Evolutionary conservation across 2,797 vertebrate genomes (phyloP), one percentile per base, ranked within the genome.

Genomic region (Clarias platycephalus): DNA sequence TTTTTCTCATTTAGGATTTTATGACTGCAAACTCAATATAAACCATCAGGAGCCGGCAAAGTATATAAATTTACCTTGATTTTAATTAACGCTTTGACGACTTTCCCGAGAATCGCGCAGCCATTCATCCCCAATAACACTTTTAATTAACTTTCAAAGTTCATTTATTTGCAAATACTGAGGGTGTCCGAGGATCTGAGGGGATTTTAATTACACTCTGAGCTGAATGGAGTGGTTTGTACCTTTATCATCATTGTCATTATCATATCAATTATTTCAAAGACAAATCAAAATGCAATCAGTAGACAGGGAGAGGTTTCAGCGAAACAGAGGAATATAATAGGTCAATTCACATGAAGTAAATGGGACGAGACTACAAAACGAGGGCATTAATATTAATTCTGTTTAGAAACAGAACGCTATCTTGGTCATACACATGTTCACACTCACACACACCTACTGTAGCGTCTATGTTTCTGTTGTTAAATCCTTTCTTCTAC

Each of bases 131-230:
- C 18, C 37, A 64, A 64, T 66, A 80, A 60, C 80, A 85, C 77
- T 80, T 80, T 80, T 66, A 80, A 80, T 80, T 80, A 80, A 80
- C 57, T 80, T 80, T 80, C 37, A 80, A 66, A 80, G 62, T 80
- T 49, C 9, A 64, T 80, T 80, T 12, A 82, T 34, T 86, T 88
- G 28, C 79, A 74, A 64, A 49, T 70, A 58, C 57, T 84, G 57
- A 78, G 40, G 67, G 10, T 83, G 24, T 82, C 12, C 83, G 55
- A 70, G 79, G 72, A 74, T 60, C 10, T 85, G 80, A 70, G 31
- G 40, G 22, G 70, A 40, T 62, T 80, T 84, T 57, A 67, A 74
- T 81, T 44, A 62, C 58, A 31, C 37, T 87, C 63, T 1, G 37
- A 62, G 20, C 34, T 60, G 75, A 84, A 84, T 79, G 64, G 34